phyloP scores from a whole-genome alignment of 2,888 invertebrate genomes.

The Noctua janthina region DNA sequence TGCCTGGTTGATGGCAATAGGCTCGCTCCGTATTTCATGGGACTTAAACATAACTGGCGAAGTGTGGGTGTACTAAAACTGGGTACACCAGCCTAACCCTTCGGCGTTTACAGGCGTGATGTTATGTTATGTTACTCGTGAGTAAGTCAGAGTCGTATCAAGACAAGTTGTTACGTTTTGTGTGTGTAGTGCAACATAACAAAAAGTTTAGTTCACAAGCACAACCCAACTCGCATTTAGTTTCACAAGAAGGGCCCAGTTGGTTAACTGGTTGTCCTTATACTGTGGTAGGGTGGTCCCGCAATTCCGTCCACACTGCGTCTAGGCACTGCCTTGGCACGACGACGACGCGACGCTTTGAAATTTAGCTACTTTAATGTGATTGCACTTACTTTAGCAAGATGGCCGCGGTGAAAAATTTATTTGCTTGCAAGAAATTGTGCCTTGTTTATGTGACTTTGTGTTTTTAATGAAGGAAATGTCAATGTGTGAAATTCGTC shows the following conservation, averaged over 20 bases:
- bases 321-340: conserved; percentile 18
- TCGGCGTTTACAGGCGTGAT: too few species aligned
- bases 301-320: conserved; percentile 11
- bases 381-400: conserved; percentile 37
- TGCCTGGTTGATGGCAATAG: too few species aligned
- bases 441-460: conserved; percentile 8
- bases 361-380: conserved; percentile 42
- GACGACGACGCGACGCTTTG: background rate
- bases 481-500: too few species aligned
- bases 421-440: conserved; percentile 5
- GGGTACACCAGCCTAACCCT: too few species aligned
- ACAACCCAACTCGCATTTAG: background rate
- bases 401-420: conserved; percentile 29
- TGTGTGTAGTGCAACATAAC: background rate
- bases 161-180: background rate
- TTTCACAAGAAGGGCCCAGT: background rate
- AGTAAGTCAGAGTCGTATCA: too few species aligned
- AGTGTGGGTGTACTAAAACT: too few species aligned
- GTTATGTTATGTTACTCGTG: too few species aligned
- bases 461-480: background rate
- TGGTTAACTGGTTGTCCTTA: background rate
- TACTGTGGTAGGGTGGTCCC: background rate
- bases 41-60: too few species aligned
- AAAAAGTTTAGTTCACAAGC: background rate
- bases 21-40: too few species aligned